Evolutionary conservation across 2,113 vertebrate species (phyloP).

Genomic region (Callithrix jacchus): DNA sequence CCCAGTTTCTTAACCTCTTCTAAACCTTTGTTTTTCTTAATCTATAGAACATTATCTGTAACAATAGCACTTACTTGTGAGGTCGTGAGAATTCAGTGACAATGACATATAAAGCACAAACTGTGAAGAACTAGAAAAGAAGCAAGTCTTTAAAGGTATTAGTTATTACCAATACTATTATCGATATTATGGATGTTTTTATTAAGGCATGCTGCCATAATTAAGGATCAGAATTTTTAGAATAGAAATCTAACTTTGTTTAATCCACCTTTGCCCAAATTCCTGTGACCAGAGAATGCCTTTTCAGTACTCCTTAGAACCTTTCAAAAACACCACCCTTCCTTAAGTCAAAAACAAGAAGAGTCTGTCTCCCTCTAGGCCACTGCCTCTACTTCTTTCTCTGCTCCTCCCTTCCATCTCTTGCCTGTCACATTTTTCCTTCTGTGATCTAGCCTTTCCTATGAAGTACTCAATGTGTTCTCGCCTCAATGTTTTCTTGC

Average conservation of each 20-base stretch:
- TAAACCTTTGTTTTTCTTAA: background rate
- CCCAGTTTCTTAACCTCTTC: background rate
- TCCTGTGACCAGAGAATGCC: background rate
- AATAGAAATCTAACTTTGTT: background rate
- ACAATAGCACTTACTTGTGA: fast-evolving
- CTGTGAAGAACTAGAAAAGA: background rate
- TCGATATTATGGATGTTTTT: background rate
- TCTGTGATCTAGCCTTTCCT: background rate
- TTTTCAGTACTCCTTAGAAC: background rate
- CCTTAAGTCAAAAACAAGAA: too few relatives aligned
- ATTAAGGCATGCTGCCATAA: background rate
- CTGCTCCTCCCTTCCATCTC: background rate
- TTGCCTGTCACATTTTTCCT: background rate
- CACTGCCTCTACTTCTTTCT: background rate
- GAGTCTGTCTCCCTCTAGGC: background rate
- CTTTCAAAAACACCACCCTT: background rate
- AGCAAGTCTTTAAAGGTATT: background rate
- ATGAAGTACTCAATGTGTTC: background rate
- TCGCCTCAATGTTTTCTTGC: background rate
- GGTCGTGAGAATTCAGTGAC: background rate
- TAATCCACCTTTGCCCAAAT: background rate
- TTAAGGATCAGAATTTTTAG: background rate
- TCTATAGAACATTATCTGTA: background rate
- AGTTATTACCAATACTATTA: background rate
- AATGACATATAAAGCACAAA: background rate